phyloP scores from a whole-genome alignment of 2,888 invertebrate genomes.

The Nomada goodeniana region DNA sequence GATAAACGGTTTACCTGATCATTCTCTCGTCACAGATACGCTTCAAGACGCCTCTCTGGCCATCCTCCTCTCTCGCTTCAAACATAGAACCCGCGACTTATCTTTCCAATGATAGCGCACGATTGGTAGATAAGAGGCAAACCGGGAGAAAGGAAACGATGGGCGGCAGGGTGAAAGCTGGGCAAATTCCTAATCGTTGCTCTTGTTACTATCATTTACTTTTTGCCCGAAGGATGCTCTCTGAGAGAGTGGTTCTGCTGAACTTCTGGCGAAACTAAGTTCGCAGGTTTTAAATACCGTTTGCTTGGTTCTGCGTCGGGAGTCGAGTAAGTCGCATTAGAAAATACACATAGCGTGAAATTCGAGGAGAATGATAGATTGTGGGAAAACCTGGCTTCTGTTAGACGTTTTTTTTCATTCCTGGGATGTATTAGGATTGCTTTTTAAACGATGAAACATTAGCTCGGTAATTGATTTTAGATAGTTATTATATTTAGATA shows the following conservation, averaged over 20 bases:
- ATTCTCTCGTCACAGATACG: constrained; percentile 11
- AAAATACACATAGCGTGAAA: not conserved
- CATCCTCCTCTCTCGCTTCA: constrained; percentile 26
- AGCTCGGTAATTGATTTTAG: too few relatives aligned
- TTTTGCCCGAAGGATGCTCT: constrained; percentile 36
- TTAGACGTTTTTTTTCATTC: too few relatives aligned
- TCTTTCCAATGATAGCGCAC: constrained; percentile 33
- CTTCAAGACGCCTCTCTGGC: not conserved
- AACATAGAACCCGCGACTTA: constrained; percentile 1
- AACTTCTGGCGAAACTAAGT: not conserved
- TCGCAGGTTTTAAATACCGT: not conserved
- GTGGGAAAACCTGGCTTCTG: too few relatives aligned
- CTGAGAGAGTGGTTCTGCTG: not conserved
- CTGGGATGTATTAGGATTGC: too few relatives aligned
- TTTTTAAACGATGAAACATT: too few relatives aligned
- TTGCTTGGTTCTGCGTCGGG: not conserved
- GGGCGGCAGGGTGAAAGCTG: constrained; percentile 60
- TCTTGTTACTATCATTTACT: constrained; percentile 36
- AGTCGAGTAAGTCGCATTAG: constrained; percentile 1
- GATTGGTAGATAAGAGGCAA: constrained; percentile 49
- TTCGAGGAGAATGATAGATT: too few relatives aligned
- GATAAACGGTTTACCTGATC: constrained; percentile 37
- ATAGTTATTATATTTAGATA: too few relatives aligned
- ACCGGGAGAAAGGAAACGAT: constrained; percentile 56
- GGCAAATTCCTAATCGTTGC: constrained; percentile 39